Evolutionary conservation across 2,113 vertebrate genomes (phyloP).

Genomic region (Anhinga rufa): DNA sequence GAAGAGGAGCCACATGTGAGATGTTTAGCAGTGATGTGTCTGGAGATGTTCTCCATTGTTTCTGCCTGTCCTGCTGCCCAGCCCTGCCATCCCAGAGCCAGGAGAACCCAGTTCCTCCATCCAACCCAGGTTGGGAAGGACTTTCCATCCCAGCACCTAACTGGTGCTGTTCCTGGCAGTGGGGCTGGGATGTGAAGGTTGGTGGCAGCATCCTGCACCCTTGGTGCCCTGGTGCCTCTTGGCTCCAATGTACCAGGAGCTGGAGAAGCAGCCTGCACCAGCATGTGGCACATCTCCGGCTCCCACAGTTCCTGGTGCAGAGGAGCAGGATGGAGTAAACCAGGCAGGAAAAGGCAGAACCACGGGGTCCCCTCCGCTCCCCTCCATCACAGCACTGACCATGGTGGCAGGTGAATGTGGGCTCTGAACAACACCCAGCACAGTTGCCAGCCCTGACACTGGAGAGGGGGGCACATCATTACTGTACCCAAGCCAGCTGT

Average conservation of each 20-base stretch:
- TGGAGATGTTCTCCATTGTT: neutral
- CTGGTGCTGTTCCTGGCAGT: neutral
- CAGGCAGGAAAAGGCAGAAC: neutral
- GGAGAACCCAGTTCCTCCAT: neutral
- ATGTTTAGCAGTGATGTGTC: neutral
- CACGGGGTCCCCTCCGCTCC: fast-evolving
- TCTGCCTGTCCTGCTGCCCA: neutral
- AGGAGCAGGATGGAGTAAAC: neutral
- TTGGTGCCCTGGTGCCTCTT: fast-evolving
- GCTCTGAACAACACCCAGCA: neutral
- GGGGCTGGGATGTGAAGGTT: neutral
- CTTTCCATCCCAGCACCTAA: neutral
- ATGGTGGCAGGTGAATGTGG: fast-evolving
- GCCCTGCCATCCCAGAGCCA: neutral
- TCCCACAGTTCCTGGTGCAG: neutral
- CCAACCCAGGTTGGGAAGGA: neutral
- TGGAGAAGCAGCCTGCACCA: neutral
- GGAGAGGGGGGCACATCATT: neutral
- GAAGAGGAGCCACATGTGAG: neutral
- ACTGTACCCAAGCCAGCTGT: neutral
- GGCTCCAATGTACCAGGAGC: fast-evolving
- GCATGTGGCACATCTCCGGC: fast-evolving
- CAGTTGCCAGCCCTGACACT: neutral
- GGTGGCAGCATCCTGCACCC: neutral
- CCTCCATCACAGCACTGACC: neutral